phyloP scores from a whole-genome alignment of 2,113 vertebrate genomes.

The Pampusana beccarii region DNA sequence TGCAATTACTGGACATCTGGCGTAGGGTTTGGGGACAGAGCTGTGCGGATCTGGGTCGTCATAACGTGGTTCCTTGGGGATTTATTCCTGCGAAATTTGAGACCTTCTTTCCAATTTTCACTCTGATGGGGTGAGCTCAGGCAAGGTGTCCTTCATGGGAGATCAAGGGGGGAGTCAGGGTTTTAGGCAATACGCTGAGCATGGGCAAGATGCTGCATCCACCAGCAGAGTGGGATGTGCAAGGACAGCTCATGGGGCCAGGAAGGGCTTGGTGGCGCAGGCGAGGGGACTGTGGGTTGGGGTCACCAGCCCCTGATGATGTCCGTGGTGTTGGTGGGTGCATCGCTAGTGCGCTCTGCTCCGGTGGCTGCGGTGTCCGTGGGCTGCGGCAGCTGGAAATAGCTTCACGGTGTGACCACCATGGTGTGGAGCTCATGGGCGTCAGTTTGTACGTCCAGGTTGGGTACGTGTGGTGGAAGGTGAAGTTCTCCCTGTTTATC shows the following conservation, averaged over 20 bases:
- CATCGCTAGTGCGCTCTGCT: background rate
- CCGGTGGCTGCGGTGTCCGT: background rate
- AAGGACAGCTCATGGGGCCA: background rate
- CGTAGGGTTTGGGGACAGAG: constrained; percentile 53
- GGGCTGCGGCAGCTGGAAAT: background rate
- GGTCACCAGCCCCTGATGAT: background rate
- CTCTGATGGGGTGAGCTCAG: background rate
- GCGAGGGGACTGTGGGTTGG: background rate
- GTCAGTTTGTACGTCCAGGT: rapidly evolving
- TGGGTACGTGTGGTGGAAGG: rapidly evolving
- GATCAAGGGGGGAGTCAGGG: rapidly evolving
- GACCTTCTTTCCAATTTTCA: background rate
- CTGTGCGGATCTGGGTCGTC: background rate
- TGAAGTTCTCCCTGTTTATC: background rate
- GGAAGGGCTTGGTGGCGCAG: background rate
- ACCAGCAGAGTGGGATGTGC: background rate
- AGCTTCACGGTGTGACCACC: background rate
- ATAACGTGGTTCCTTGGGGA: background rate
- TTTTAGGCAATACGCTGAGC: background rate
- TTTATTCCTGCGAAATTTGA: constrained; percentile 18
- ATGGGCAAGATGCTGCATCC: background rate
- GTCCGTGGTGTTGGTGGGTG: rapidly evolving
- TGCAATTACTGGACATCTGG: constrained; percentile 77
- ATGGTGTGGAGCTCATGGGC: rapidly evolving
- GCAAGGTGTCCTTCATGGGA: background rate